phyloP scores from a whole-genome alignment of 2,888 invertebrate genomes.

The Diaphora mendica region DNA sequence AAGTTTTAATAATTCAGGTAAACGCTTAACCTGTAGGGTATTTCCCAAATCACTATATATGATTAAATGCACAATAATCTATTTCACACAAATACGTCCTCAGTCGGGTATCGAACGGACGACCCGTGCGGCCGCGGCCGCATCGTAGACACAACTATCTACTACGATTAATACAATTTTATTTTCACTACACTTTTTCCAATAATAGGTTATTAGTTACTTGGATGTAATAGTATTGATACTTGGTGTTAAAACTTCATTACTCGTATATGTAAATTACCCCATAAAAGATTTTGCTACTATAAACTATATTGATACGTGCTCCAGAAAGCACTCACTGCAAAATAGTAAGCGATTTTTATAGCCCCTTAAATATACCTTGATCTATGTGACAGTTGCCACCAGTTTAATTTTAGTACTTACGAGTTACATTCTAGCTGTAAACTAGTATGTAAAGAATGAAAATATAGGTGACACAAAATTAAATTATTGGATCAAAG shows the following conservation, averaged over 20 bases:
- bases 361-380: too few species aligned
- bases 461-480: too few species aligned
- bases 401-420: too few species aligned
- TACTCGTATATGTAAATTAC: not conserved
- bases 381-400: too few species aligned
- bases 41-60: not conserved
- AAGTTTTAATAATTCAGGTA: not conserved
- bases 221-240: slow-evolving; percentile 58
- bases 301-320: too few species aligned
- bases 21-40: not conserved
- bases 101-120: slow-evolving; percentile 55
- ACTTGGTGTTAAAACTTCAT: slow-evolving; percentile 47
- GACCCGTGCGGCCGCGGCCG: slow-evolving; percentile 63
- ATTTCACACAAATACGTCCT: slow-evolving; percentile 17
- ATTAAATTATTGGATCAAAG: too few species aligned
- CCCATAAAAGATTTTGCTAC: too few species aligned
- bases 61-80: slow-evolving; percentile 1
- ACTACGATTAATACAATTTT: slow-evolving; percentile 71
- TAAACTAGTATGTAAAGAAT: too few species aligned
- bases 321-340: too few species aligned
- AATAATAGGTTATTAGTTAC: slow-evolving; percentile 58
- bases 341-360: too few species aligned
- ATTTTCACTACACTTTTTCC: slow-evolving; percentile 71
- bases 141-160: slow-evolving; percentile 70
- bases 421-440: too few species aligned